Percentiles rank a stretch among this genome's conserved stretches.
Evolutionary conservation across 2,888 invertebrate genomes (phyloP).

Genomic region (Diloba caeruleocephala): DNA sequence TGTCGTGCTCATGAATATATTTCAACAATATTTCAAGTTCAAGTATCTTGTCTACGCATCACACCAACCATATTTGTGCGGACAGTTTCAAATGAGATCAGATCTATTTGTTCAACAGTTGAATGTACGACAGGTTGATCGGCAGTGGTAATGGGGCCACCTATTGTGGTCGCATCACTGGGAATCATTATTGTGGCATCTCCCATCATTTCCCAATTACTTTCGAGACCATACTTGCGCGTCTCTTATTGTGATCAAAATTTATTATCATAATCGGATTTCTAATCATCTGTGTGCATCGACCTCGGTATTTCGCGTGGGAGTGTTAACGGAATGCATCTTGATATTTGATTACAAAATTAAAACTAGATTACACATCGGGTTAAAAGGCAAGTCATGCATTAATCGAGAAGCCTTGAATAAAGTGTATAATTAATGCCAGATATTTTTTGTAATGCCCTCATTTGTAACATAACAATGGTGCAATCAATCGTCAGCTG

Average conservation of each 20-base stretch:
- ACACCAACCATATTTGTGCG: slow-evolving; percentile 42
- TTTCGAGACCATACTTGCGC: slow-evolving; percentile 48
- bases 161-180: slow-evolving; percentile 59
- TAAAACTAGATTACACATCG: slow-evolving; percentile 52
- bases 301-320: slow-evolving; percentile 65
- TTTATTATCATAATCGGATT: slow-evolving; percentile 56
- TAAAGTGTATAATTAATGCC: slow-evolving; percentile 46
- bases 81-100: slow-evolving; percentile 54
- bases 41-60: slow-evolving; percentile 30
- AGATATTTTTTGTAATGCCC: slow-evolving; percentile 42
- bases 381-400: slow-evolving; percentile 50
- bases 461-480: slow-evolving; percentile 45
- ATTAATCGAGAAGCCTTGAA: slow-evolving; percentile 47
- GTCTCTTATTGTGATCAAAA: slow-evolving; percentile 44
- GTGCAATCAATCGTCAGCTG: slow-evolving; percentile 46
- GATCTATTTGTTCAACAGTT: slow-evolving; percentile 51
- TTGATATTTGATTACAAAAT: slow-evolving; percentile 50
- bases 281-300: slow-evolving; percentile 57
- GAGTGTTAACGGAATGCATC: slow-evolving; percentile 52
- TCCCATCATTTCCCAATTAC: slow-evolving; percentile 64
- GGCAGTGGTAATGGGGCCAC: slow-evolving; percentile 51
- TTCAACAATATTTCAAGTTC: slow-evolving; percentile 47
- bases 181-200: slow-evolving; percentile 57
- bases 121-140: slow-evolving; percentile 56
- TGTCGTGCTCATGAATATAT: slow-evolving; percentile 51